A percentile compares a stretch with the other conserved stretches of the same genome.
Evolutionary conservation across 2,888 invertebrate genomes (phyloP).

Genomic region (Polyploca ridens): DNA sequence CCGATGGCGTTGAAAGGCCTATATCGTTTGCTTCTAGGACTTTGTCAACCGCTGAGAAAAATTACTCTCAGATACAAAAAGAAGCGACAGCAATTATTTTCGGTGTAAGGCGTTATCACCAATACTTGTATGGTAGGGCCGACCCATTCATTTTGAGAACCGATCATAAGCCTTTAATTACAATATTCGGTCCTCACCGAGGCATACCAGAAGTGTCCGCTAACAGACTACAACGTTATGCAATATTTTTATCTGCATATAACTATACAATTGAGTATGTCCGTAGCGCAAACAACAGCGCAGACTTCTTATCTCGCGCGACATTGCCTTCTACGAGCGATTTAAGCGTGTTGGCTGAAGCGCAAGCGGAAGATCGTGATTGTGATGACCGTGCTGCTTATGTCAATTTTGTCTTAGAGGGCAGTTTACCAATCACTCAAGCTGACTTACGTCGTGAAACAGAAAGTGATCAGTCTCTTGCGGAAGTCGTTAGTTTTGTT

Average conservation of each 20-base stretch:
- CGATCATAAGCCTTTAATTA: slow-evolving; percentile 36
- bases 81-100: slow-evolving; percentile 34
- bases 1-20: slow-evolving; percentile 17
- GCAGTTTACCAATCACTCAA: slow-evolving; percentile 7
- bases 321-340: not conserved
- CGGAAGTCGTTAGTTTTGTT: not conserved
- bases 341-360: not conserved
- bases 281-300: slow-evolving; percentile 31
- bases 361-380: not conserved
- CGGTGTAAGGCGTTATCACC: slow-evolving; percentile 23
- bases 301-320: slow-evolving; percentile 29
- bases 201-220: slow-evolving; percentile 40
- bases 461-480: not conserved
- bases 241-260: slow-evolving; percentile 36
- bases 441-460: not conserved
- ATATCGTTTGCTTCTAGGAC: slow-evolving; percentile 17
- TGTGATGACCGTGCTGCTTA: not conserved
- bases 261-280: slow-evolving; percentile 41
- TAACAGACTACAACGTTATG: slow-evolving; percentile 36
- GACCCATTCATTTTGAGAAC: slow-evolving; percentile 33
- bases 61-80: slow-evolving; percentile 34
- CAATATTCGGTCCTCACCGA: slow-evolving; percentile 35
- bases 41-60: slow-evolving; percentile 25
- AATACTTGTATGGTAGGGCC: slow-evolving; percentile 34
- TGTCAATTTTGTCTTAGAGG: slow-evolving; percentile 13